phyloP scores from a whole-genome alignment of 1,140 invertebrate genomes.

The Drosophila prosaltans region DNA sequence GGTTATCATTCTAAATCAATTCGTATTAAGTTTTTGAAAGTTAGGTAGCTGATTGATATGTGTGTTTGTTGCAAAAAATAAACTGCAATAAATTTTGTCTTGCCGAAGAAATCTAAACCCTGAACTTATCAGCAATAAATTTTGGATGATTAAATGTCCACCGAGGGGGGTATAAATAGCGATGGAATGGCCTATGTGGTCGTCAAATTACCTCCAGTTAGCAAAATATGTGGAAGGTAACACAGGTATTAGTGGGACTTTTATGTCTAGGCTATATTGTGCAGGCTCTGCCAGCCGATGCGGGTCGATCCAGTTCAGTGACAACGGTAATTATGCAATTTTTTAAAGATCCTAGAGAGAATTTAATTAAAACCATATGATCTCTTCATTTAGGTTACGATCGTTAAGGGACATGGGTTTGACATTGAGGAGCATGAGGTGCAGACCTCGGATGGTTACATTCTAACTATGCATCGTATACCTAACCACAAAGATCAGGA shows the following conservation, averaged over 20 bases:
- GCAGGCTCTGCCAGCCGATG: slow-evolving; percentile 47
- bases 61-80: slow-evolving; percentile 36
- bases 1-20: slow-evolving; percentile 32
- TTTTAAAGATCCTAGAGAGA: neutral
- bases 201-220: slow-evolving; percentile 34
- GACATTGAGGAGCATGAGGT: slow-evolving; percentile 87
- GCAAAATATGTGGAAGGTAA: slow-evolving; percentile 14
- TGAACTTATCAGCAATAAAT: slow-evolving; percentile 42
- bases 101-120: slow-evolving; percentile 19
- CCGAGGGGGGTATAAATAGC: slow-evolving; percentile 54
- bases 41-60: slow-evolving; percentile 32
- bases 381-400: slow-evolving; percentile 31
- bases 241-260: slow-evolving; percentile 36
- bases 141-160: slow-evolving; percentile 1
- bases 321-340: slow-evolving; percentile 48
- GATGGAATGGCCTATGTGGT: slow-evolving; percentile 21
- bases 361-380: neutral
- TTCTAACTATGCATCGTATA: slow-evolving; percentile 88
- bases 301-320: slow-evolving; percentile 41
- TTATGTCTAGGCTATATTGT: slow-evolving; percentile 27
- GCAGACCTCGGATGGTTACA: slow-evolving; percentile 89
- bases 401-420: slow-evolving; percentile 84
- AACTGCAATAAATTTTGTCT: slow-evolving; percentile 41
- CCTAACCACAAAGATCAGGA: slow-evolving; percentile 78
- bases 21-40: slow-evolving; percentile 29